Evolutionary conservation across 2,797 vertebrate genomes (phyloP).

Genomic region (Alosa sapidissima): DNA sequence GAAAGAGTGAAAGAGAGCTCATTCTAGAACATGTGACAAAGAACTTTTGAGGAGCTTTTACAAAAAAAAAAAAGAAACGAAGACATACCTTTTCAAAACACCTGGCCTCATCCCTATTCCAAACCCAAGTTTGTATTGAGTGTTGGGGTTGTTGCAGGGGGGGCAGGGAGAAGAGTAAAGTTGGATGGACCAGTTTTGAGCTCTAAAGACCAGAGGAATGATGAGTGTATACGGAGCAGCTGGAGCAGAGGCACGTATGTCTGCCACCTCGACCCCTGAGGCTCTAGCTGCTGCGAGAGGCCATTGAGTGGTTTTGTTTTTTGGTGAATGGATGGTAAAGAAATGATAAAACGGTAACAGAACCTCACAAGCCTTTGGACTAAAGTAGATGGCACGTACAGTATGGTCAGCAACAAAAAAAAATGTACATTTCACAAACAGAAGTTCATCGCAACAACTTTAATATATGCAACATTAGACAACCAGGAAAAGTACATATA

Average conservation of each 20-base stretch:
- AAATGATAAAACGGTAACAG: background rate
- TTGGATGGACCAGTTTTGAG: slow-evolving; percentile 8
- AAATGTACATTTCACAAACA: slow-evolving; percentile 33
- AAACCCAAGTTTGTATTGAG: slow-evolving; percentile 15
- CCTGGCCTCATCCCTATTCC: slow-evolving; percentile 28
- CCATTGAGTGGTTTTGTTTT: background rate
- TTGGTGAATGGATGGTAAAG: background rate
- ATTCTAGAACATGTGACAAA: background rate
- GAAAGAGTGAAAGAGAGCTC: background rate
- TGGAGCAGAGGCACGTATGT: background rate
- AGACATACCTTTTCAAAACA: slow-evolving; percentile 20
- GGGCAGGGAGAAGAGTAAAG: background rate
- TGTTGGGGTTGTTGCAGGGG: background rate
- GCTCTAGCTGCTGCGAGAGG: background rate
- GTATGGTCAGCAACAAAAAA: slow-evolving; percentile 32
- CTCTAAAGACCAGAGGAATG: background rate
- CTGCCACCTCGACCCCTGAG: background rate
- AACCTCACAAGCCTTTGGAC: slow-evolving; percentile 31
- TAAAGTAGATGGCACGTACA: background rate
- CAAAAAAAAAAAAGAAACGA: background rate
- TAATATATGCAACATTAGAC: slow-evolving; percentile 76
- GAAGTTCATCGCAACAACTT: slow-evolving; percentile 48
- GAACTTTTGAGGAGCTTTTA: slow-evolving; percentile 18
- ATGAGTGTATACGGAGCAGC: background rate
- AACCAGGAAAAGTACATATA: slow-evolving; percentile 66